A percentile compares a stretch with the other conserved stretches of the same genome.
These are phyloP conservation scores for Andrena praecox DNA, from an alignment of 2,888 invertebrate species.

Conservation along the genomic window DNA sequence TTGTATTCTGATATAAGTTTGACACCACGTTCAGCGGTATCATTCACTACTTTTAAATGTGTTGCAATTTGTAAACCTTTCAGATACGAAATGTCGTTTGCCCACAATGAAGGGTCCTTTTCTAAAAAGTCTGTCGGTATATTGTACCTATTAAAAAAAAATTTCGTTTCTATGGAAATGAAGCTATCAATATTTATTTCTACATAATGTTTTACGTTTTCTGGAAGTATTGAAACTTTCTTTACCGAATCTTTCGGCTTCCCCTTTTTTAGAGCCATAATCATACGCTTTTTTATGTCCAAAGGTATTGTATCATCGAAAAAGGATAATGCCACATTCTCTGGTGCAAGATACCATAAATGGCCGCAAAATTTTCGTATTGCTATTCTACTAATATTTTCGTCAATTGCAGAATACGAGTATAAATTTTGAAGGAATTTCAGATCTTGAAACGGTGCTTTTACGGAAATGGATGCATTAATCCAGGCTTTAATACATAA, in stretches of 20 bases:
- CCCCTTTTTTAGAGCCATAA: neutral
- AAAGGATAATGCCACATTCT: neutral
- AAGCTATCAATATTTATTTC: neutral
- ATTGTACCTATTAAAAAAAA: constrained; percentile 1
- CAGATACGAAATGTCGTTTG: neutral
- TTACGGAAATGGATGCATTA: neutral
- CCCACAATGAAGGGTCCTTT: neutral
- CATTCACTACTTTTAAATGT: too few species aligned
- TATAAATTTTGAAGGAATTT: neutral
- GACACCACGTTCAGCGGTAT: neutral
- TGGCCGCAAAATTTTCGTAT: neutral
- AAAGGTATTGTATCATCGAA: neutral
- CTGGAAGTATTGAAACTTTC: neutral
- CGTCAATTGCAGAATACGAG: neutral
- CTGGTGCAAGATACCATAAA: neutral
- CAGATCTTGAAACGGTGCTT: neutral
- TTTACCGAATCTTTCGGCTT: neutral
- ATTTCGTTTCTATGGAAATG: neutral
- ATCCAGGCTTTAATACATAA: neutral
- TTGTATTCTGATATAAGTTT: constrained; percentile 2
- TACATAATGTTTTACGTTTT: neutral
- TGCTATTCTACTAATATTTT: constrained; percentile 8
- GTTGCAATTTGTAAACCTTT: too few species aligned
- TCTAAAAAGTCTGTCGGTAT: constrained; percentile 8
- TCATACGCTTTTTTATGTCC: neutral